These are phyloP conservation scores for Ibidorhyncha struthersii DNA, from an alignment of 2,113 vertebrate genomes.

Conservation along the genomic window DNA sequence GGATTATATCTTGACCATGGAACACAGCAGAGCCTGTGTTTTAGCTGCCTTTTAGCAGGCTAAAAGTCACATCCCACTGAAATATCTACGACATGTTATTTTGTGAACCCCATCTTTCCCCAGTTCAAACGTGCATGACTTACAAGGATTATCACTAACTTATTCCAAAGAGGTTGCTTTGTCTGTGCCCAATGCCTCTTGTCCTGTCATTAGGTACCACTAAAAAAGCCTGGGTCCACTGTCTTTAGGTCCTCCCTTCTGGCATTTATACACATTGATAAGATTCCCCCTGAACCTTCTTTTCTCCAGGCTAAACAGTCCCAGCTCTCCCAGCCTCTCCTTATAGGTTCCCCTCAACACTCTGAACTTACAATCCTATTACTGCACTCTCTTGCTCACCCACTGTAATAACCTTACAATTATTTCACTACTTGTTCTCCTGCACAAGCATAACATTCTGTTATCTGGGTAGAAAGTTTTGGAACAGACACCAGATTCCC, in stretches of 20 bases:
- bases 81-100: background rate
- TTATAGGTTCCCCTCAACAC: background rate
- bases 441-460: background rate
- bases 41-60: background rate
- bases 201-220: background rate
- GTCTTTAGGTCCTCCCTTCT: background rate
- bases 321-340: background rate
- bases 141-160: background rate
- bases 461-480: background rate
- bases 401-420: background rate
- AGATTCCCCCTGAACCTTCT: background rate
- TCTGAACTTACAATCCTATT: background rate
- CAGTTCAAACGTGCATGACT: background rate
- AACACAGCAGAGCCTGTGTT: background rate
- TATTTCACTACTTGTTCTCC: background rate
- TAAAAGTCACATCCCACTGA: background rate
- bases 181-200: background rate
- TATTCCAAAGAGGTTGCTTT: background rate
- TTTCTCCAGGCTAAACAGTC: background rate
- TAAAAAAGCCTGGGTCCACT: background rate
- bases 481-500: background rate
- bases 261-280: background rate
- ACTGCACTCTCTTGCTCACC: background rate
- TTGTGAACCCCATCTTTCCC: background rate
- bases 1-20: rapidly evolving